Base-by-base conservation (phyloP, 2,113 vertebrate species). In the Dasyornis broadbenti region DNA sequence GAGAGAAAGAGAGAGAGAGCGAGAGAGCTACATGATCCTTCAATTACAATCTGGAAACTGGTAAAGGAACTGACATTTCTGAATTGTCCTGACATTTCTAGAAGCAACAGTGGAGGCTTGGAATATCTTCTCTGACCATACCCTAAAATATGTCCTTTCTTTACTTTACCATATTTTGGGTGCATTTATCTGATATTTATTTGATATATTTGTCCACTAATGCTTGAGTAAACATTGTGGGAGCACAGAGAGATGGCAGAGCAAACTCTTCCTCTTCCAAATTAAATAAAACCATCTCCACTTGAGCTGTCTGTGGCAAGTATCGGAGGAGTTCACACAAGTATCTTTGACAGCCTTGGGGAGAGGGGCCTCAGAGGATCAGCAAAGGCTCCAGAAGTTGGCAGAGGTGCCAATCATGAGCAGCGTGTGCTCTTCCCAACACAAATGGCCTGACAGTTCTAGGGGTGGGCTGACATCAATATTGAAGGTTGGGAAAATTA, bases 11-110 rank as follows among this genome's bases (percentile, higher is more conserved):
- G 72, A 92, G 61, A 75, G 21, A 94, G 72, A 91, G 81, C 3
- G 6, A 83, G 77, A 82, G 90, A 94, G 86, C 90, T 95, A 96
- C 94, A 82, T 91, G 93, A 95, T 94, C 86, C 94, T 94, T 64
- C 80, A 95, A 77, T 95, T 88, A 86, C 49, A 68, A 82, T 95
- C 81, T 89, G 91, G 93, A 90, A 96, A 95, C 76, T 3, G 1
- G 70, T 89, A 90, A 97, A 96, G 79, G 85, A 91, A 89, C 60
- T 96, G 93, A 87, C 81, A 85, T 96, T 96, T 92, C 90, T 91
- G 94, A 90, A 82, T 94, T 93, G 85, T 78, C 87, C 50, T 95
- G 94, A 96, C 85, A 95, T 96, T 73, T 83, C 39, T 94, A 82
- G 92, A 93, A 96, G 77, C 82, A 86, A 42, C 89, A 84, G 3